These are phyloP conservation scores for Ailuropoda melanoleuca DNA, from an alignment of 2,113 vertebrate genomes.

Conservation along the genomic window DNA sequence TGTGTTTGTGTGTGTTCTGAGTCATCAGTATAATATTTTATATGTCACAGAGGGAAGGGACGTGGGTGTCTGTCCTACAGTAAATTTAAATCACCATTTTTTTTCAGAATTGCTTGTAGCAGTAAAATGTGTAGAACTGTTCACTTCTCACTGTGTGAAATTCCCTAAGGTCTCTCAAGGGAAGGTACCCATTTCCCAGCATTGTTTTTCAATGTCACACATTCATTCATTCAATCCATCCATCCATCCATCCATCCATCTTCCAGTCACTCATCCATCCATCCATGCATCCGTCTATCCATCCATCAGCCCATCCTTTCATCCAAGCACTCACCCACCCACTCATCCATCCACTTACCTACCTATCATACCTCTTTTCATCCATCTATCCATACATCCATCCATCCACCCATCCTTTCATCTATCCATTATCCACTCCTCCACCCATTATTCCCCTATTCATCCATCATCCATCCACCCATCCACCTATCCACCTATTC, in stretches of 20 bases:
- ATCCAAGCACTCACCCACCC: no score
- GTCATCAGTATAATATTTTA: accelerated
- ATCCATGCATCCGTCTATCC: background rate
- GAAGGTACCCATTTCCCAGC: background rate
- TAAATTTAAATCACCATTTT: background rate
- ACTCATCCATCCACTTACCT: background rate
- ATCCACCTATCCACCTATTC: background rate
- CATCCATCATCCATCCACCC: background rate
- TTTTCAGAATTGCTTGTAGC: background rate
- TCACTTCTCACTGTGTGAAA: background rate
- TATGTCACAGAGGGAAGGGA: no score
- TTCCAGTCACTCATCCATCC: background rate
- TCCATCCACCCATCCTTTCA: background rate
- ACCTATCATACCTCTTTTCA: no score
- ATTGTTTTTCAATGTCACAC: background rate
- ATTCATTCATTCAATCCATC: background rate
- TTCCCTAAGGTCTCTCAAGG: background rate
- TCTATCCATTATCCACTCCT: background rate
- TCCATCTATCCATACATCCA: no score
- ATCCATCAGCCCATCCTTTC: background rate
- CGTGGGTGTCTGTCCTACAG: accelerated
- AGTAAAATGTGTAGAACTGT: background rate
- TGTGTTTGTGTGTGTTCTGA: background rate
- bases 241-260: background rate
- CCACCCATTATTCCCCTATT: no score